A percentile compares a stretch with the other conserved stretches of the same genome.
phyloP scores from a whole-genome alignment of 2,113 vertebrate genomes.

The Labeo catla region DNA sequence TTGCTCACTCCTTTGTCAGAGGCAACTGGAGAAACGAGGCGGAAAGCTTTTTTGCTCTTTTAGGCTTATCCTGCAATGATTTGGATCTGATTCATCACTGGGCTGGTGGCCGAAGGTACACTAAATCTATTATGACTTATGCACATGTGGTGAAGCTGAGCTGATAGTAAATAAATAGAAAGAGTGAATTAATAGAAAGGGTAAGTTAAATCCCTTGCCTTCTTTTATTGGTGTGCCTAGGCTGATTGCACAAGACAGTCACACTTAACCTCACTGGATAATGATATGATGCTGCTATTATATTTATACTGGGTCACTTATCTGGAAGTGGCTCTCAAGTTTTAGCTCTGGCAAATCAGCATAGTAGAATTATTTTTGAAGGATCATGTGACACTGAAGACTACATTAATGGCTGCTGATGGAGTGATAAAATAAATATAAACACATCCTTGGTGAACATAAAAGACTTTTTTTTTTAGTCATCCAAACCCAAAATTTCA shows the following conservation, averaged over 20 bases:
- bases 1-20: constrained; percentile 85
- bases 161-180: background rate
- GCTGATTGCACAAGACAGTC: too few species aligned
- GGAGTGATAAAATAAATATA: too few species aligned
- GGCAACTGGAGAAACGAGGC: constrained; percentile 85
- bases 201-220: background rate
- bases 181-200: background rate
- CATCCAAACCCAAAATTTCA: too few species aligned
- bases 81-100: constrained; percentile 83
- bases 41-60: constrained; percentile 81
- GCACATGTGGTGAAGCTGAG: background rate
- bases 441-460: too few species aligned
- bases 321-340: too few species aligned
- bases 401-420: background rate
- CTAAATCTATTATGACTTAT: background rate
- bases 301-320: too few species aligned
- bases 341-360: background rate
- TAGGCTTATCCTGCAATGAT: constrained; percentile 86
- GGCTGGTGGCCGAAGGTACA: constrained; percentile 79
- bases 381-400: background rate
- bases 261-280: too few species aligned
- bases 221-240: too few species aligned
- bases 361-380: background rate
- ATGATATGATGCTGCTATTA: too few species aligned
- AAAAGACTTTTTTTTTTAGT: too few species aligned